phyloP scores from a whole-genome alignment of 2,888 invertebrate species.

The Protodeltote pygarga region DNA sequence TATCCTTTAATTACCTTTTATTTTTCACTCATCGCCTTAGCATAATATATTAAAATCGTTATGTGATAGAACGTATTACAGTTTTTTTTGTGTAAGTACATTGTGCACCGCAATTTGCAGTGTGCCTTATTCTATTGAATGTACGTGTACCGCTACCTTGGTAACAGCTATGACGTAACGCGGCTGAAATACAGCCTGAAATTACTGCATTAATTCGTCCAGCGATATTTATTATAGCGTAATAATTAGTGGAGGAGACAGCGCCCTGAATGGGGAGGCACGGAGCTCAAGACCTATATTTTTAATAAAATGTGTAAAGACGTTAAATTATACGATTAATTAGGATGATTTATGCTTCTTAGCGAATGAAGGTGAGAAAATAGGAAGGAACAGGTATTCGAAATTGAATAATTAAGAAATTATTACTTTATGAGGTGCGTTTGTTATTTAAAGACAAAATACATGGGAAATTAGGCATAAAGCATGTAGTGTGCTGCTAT shows the following conservation, averaged over 20 bases:
- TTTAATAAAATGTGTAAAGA: constrained; percentile 44
- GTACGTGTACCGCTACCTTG: constrained; percentile 30
- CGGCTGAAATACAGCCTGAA: constrained; percentile 51
- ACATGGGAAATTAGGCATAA: background rate
- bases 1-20: too few species aligned
- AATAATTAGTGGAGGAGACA: constrained; percentile 57
- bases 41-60: too few species aligned
- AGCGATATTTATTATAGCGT: constrained; percentile 63
- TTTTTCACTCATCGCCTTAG: too few species aligned
- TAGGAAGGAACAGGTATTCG: constrained; percentile 37
- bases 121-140: constrained; percentile 23
- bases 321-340: constrained; percentile 46
- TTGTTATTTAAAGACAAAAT: background rate
- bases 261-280: constrained; percentile 16
- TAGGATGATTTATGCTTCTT: constrained; percentile 44
- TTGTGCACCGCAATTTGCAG: too few species aligned
- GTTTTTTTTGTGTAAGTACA: too few species aligned
- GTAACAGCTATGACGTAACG: constrained; percentile 50
- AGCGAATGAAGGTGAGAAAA: constrained; percentile 30
- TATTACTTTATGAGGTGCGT: constrained; percentile 19
- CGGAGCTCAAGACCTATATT: constrained; percentile 35
- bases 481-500: too few species aligned
- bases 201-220: constrained; percentile 66
- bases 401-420: constrained; percentile 38
- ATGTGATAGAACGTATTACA: too few species aligned